Evolutionary conservation across 2,797 vertebrate species (phyloP), one percentile per base, ranked within the genome.

Genomic region (Tenualosa ilisha): DNA sequence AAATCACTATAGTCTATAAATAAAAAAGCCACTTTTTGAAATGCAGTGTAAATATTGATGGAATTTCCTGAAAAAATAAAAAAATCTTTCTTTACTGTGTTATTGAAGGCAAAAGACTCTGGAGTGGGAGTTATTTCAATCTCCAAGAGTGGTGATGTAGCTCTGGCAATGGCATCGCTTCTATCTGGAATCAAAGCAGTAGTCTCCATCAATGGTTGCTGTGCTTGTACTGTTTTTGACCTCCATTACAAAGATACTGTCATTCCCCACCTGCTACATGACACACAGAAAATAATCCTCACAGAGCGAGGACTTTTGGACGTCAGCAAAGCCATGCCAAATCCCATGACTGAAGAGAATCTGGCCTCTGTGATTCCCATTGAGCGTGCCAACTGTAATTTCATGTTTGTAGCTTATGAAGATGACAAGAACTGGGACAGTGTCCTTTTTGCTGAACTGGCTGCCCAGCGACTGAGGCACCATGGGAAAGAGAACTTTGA

Each of bases 101-200:
- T 79, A 51, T 22, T 6, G 83, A 86, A 98, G 97, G 95, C 97
- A 72, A 94, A 94, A 93, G 96, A 94, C 82, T 94, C 95, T 0
- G 96, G 95, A 54, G 89, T 98, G 50, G 97, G 97, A 26, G 87
- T 98, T 85, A 89, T 98, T 85, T 97, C 97, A 0, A 93, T 96
- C 86, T 98, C 97, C 0, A 97, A 97, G 87, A 96, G 96, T 5
- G 97, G 95, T 22, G 94, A 95, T 68, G 83, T 98, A 26, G 97
- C 96, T 1, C 0, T 98, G 88, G 93, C 95, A 0, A 97, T 98
- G 96, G 93, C 97, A 0, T 95, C 97, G 22, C 97, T 97, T 90
- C 91, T 98, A 61, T 93, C 96, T 81, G 95, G 95, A 43, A 95
- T 98, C 91, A 89, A 93, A 0, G 97, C 96, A 1, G 95, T 95